Percentiles rank a stretch among this genome's conserved stretches.
These are phyloP conservation scores for Diabrotica undecimpunctata DNA, from an alignment of 1,140 invertebrate genomes.

Conservation along the genomic window DNA sequence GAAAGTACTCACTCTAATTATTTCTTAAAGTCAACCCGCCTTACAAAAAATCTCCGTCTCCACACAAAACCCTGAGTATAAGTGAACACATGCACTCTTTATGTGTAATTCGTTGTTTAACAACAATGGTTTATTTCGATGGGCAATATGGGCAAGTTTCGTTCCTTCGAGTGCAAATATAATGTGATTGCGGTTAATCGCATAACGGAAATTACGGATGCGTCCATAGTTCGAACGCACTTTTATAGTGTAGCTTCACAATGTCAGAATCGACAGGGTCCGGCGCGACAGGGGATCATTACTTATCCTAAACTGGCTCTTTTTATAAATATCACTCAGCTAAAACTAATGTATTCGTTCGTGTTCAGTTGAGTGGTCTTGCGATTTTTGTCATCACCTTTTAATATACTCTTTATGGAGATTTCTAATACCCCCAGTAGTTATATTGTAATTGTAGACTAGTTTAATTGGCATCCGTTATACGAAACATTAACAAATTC, in stretches of 20 bases:
- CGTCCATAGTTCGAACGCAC: conserved; percentile 39
- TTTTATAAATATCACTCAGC: conserved; percentile 41
- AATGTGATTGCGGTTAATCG: conserved; percentile 48
- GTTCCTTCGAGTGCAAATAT: conserved; percentile 36
- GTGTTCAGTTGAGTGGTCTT: conserved; percentile 26
- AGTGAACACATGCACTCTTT: conserved; percentile 21
- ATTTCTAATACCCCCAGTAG: conserved; percentile 1
- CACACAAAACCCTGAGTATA: conserved; percentile 5
- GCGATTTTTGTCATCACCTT: conserved; percentile 30
- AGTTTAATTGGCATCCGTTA: not conserved
- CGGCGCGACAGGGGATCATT: conserved; percentile 41
- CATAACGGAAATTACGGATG: conserved; percentile 44
- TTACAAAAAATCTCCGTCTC: not conserved
- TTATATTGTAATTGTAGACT: conserved; percentile 1
- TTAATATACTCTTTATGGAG: conserved; percentile 19
- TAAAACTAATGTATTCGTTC: conserved; percentile 43
- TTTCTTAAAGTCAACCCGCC: no score
- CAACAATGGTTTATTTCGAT: conserved; percentile 35
- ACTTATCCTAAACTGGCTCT: conserved; percentile 47
- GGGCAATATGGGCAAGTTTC: conserved; percentile 26
- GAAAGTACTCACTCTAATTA: no score
- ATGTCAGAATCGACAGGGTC: conserved; percentile 37
- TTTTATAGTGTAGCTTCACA: conserved; percentile 25
- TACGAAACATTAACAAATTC: not conserved
- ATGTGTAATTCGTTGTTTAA: conserved; percentile 43